These are phyloP conservation scores for Bombus fervidus DNA, from an alignment of 1,140 invertebrate species.

Conservation along the genomic window DNA sequence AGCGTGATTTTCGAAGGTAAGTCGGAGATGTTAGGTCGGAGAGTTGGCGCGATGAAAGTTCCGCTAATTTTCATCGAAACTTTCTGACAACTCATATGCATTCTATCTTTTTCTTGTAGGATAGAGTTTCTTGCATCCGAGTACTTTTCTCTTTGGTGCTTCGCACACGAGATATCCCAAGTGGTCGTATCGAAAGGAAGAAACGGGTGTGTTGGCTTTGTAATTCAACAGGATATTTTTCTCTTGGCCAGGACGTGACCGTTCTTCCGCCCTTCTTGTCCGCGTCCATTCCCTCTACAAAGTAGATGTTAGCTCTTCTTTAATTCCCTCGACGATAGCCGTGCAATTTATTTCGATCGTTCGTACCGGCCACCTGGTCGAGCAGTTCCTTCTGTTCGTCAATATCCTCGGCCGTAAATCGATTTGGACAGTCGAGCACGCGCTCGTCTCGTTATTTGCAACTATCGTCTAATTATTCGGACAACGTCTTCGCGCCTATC, in stretches of 20 bases:
- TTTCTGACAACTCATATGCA: no score
- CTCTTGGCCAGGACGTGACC: background rate
- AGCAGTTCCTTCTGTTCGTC: background rate
- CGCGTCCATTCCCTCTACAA: background rate
- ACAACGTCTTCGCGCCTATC: background rate
- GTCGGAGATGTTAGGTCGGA: no score
- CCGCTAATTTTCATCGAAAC: no score
- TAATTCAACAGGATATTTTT: slow-evolving; percentile 18
- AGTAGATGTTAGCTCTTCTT: slow-evolving; percentile 9
- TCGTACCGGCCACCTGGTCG: background rate
- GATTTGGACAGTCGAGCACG: background rate
- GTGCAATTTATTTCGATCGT: slow-evolving; percentile 34
- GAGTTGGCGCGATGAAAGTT: no score
- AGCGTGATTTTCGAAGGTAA: background rate
- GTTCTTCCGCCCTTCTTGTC: background rate
- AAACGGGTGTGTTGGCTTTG: background rate
- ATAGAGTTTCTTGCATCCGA: no score
- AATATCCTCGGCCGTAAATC: background rate
- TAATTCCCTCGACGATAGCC: slow-evolving; percentile 27
- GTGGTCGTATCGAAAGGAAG: background rate
- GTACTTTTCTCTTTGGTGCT: no score
- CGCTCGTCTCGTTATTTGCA: background rate
- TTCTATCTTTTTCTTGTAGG: no score
- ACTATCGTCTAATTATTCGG: background rate
- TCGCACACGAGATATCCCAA: background rate